A percentile compares a stretch with the other conserved stretches of the same genome.
Evolutionary conservation across 2,113 vertebrate genomes (phyloP).

Genomic region (Pachyramphus minor): DNA sequence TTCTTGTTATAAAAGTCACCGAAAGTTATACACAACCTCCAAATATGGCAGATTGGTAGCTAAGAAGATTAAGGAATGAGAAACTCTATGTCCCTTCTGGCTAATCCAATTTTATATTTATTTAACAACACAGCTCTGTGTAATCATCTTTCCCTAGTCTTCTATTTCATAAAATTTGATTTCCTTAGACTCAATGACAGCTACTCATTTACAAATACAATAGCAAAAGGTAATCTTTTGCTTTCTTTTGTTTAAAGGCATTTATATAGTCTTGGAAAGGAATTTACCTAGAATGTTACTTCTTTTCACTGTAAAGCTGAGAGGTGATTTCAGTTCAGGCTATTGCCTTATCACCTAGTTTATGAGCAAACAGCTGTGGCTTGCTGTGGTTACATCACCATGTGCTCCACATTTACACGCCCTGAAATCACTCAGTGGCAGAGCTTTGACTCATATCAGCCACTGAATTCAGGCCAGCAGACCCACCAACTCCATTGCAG

Average conservation of each 20-base stretch:
- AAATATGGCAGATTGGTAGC: background rate
- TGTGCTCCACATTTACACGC: background rate
- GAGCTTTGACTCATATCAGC: background rate
- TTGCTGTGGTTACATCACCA: background rate
- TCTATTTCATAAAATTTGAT: background rate
- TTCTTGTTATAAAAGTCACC: background rate
- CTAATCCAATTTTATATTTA: background rate
- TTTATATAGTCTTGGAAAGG: background rate
- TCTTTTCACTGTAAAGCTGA: background rate
- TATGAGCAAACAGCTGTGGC: background rate
- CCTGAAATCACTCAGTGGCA: background rate
- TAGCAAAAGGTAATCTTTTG: background rate
- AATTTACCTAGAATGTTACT: background rate
- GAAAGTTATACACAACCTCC: background rate
- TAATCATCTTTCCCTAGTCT: background rate
- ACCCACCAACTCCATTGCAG: background rate
- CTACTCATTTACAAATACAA: background rate
- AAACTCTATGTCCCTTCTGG: background rate
- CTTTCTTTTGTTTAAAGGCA: background rate
- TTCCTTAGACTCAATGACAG: background rate
- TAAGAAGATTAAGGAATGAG: background rate
- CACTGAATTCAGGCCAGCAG: background rate
- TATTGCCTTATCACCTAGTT: background rate
- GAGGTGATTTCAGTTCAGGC: background rate
- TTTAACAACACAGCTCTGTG: background rate